These are phyloP conservation scores for Saccopteryx leptura DNA, from an alignment of 2,113 vertebrate species.

Conservation along the genomic window DNA sequence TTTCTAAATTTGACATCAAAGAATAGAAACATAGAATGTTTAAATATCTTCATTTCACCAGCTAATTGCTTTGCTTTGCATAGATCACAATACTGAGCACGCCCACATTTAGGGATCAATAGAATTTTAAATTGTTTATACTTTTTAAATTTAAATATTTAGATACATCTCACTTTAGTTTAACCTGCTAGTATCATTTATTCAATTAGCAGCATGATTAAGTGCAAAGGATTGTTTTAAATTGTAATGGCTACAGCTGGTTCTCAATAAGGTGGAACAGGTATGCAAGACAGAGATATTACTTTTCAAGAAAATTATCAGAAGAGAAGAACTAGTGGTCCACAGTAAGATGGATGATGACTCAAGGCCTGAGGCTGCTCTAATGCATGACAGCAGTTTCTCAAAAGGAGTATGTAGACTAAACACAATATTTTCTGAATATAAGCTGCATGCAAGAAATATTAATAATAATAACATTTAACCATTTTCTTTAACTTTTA, in stretches of 20 bases:
- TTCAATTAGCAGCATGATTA: background rate
- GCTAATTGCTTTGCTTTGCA: background rate
- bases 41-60: slow-evolving; percentile 23
- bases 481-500: background rate
- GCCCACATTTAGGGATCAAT: background rate
- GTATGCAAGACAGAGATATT: background rate
- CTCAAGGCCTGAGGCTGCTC: background rate
- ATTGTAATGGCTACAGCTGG: background rate
- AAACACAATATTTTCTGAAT: background rate
- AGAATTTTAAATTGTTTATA: background rate
- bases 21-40: background rate
- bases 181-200: background rate
- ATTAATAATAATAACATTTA: background rate
- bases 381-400: background rate
- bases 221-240: background rate
- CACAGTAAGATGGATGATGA: background rate
- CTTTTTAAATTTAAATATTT: background rate
- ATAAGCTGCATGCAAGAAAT: background rate
- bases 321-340: background rate
- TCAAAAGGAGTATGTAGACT: background rate
- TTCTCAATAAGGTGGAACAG: background rate
- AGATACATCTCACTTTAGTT: background rate
- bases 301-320: slow-evolving; percentile 28
- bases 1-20: slow-evolving; percentile 50
- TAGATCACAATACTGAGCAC: background rate